Percentiles rank a stretch among this genome's conserved stretches.
These are phyloP conservation scores for Magallana gigas DNA, from an alignment of 1,140 invertebrate species.

Conservation along the genomic window DNA sequence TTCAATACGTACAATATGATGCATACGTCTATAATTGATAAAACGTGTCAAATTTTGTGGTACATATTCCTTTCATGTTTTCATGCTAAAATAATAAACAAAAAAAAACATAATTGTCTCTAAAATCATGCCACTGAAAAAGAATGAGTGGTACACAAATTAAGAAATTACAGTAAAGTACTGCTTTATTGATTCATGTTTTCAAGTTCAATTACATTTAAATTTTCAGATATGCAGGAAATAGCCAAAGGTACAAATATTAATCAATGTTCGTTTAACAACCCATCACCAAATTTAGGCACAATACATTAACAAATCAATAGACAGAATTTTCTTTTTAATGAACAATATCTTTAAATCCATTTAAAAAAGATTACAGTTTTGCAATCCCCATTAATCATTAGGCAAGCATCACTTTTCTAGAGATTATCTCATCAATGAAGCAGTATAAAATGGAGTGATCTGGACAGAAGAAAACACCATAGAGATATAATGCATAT, in stretches of 20 bases:
- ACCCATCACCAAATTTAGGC: too few relatives aligned
- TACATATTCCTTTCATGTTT: slow-evolving; percentile 36
- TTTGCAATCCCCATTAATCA: too few relatives aligned
- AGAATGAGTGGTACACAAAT: background rate
- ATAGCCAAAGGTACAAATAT: too few relatives aligned
- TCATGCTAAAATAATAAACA: background rate
- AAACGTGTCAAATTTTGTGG: too few relatives aligned
- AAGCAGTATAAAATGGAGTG: background rate
- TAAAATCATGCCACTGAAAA: slow-evolving; percentile 18
- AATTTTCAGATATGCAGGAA: background rate
- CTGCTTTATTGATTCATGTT: background rate
- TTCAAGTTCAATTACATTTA: background rate
- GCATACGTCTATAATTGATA: too few relatives aligned
- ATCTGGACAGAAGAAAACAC: slow-evolving; percentile 1
- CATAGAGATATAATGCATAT: slow-evolving; percentile 12
- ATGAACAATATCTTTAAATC: too few relatives aligned
- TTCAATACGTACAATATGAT: too few relatives aligned
- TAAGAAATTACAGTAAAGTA: background rate
- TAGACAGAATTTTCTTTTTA: too few relatives aligned
- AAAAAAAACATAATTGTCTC: background rate
- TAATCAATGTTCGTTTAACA: too few relatives aligned
- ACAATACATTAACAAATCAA: too few relatives aligned
- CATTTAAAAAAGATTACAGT: too few relatives aligned
- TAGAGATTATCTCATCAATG: background rate
- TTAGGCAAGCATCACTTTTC: too few relatives aligned